Conservation (phyloP, 1,140 invertebrate species). For the Pteromalus puparum region DNA sequence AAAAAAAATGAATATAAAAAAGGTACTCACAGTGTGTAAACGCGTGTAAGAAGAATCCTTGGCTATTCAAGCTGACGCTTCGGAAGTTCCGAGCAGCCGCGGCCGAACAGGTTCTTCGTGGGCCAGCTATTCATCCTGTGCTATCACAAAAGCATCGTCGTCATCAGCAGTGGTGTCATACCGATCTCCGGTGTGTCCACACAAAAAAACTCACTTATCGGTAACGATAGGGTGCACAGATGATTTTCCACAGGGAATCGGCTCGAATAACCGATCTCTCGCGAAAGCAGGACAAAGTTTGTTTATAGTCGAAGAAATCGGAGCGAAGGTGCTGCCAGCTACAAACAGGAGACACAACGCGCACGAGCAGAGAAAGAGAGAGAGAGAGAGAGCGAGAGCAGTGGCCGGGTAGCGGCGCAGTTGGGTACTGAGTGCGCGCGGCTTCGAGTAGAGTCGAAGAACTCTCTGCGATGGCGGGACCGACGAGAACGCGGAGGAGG, state of each 20-base stretch:
- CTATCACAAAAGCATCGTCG: not conserved
- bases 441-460: slow-evolving; percentile 15
- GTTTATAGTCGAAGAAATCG: slow-evolving; percentile 34
- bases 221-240: not conserved
- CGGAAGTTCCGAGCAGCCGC: not conserved
- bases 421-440: slow-evolving; percentile 32
- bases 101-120: not conserved
- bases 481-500: not conserved
- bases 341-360: not conserved
- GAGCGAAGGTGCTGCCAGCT: slow-evolving; percentile 41
- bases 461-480: not conserved
- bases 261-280: too few species aligned
- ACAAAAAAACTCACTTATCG: not conserved
- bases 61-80: slow-evolving; percentile 18
- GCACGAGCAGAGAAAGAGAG: not conserved
- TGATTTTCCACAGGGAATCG: too few species aligned
- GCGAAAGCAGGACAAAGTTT: slow-evolving; percentile 21
- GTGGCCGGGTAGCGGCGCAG: slow-evolving; percentile 25
- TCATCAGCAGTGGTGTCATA: not conserved
- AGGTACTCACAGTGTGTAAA: not conserved
- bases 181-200: not conserved
- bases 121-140: not conserved
- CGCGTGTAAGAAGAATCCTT: not conserved
- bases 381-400: not conserved
- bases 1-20: too few species aligned